Base-by-base conservation (phyloP, 2,888 invertebrate genomes). In the Andrena bucephala region DNA sequence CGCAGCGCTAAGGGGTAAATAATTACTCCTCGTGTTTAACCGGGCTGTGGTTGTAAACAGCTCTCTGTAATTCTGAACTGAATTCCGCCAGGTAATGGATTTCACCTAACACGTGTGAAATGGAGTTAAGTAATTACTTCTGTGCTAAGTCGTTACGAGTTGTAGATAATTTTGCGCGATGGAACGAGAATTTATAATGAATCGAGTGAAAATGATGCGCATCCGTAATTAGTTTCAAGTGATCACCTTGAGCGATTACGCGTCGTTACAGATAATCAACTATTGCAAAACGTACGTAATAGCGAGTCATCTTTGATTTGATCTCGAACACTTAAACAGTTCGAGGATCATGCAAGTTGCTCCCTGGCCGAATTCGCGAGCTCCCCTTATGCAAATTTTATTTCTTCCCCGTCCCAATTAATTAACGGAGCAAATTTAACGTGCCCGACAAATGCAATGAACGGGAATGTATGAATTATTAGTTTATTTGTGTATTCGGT, bases 391-490 rank as follows among this genome's bases (percentile, higher is more conserved):
- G 80, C 72, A 72, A 70, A 71, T 71, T 81, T 72, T 67, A 72
- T 78, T 78, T 71, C 72, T 29, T 67, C 42, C 48, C 52, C 36
- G 66, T n/a, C 20, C 29, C 62, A 36, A 81, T 81, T 81, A 67
- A 78, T 81, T 72, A 62, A 50, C 42, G 24, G 27, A n/a, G 24
- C 54, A 66, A 81, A 72, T 72, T 81, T 72, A 62, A 67, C 72
- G 63, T 24, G 29, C 24, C 6, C 63, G 63, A 65, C 50, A 54
- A 66, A 71, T 71, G 29, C 67, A 67, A 67, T 72, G 72, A 78
- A 67, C 72, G 57, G 16, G 62, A 67, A 66, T 62, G 71, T 54
- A 81, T 72, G 68, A 81, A 78, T 78, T 50, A 78, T 81, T 67
- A 50, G 62, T 67, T 54, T 63, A 62, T 60, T 80, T 71, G 60